Base-by-base conservation (phyloP, 2,797 vertebrate species). In the Takifugu ocellatus region DNA sequence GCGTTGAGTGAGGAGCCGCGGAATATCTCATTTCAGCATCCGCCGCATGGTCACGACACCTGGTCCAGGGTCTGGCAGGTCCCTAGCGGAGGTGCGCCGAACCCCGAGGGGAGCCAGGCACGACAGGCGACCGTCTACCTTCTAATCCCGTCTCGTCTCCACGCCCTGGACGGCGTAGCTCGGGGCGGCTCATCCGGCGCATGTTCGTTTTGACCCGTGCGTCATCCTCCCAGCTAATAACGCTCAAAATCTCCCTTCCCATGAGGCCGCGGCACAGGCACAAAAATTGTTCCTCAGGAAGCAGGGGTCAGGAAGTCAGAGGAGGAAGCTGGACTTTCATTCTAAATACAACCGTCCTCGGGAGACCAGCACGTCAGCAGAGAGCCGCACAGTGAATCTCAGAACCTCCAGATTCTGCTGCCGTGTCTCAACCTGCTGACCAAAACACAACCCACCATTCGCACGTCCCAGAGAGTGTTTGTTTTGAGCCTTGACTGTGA, bases 11-110 rank as follows among this genome's bases (percentile, higher is more conserved):
- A 91, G 59, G 55, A 71, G 72, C 68, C 48, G 59, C 69, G 75
- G 75, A 88, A 85, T 82, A 91, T 92, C 89, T 77, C 25, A 56
- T 92, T 92, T 91, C 91, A 90, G 73, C 60, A 74, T 74, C 84
- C 81, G 47, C 74, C 72, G 74, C 74, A 67, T 69, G 83, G 82
- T 83, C 80, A 63, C 81, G 84, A 90, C 90, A 90, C 89, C 85
- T 84, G 88, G 88, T 71, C 80, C 36, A 27, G 71, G 87, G 84
- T 70, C 86, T 84, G 89, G 2, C 81, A 82, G 79, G 71, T 79
- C 74, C 56, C 73, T 42, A 36, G 66, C 7, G 24, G 70, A 69
- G 58, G 43, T 31, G 43, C 14, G 5, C 17, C 50, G 50, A 66
- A 56, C 52, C 59, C 36, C 1, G 9, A 25, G 46, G 46, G 52